phyloP scores from a whole-genome alignment of 2,113 vertebrate species.

The Narcine bancroftii region DNA sequence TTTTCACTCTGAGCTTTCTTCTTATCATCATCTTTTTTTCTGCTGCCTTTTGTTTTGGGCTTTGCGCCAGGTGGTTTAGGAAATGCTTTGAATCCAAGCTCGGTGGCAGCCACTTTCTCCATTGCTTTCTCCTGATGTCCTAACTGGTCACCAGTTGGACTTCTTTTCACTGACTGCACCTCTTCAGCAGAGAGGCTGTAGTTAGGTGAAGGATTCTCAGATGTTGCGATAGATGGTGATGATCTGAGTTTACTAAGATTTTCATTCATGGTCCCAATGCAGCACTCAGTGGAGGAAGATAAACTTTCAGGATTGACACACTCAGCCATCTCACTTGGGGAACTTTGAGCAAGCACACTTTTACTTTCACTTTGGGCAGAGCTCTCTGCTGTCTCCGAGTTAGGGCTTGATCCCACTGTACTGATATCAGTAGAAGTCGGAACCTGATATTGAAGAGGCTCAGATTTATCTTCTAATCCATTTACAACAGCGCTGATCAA shows the following conservation, averaged over 20 bases:
- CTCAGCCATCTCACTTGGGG: conserved; percentile 48
- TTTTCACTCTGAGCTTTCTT: conserved; percentile 76
- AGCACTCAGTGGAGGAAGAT: conserved; percentile 52
- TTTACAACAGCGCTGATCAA: conserved; percentile 73
- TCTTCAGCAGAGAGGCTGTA: conserved; percentile 56
- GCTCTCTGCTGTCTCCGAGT: conserved; percentile 44
- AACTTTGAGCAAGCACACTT: conserved; percentile 48
- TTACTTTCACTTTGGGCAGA: conserved; percentile 42
- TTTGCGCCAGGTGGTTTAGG: conserved; percentile 79
- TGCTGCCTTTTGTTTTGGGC: conserved; percentile 84
- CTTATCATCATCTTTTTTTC: conserved; percentile 82
- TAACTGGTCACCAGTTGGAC: conserved; percentile 90
- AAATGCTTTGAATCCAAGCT: conserved; percentile 64
- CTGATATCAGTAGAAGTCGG: conserved; percentile 60
- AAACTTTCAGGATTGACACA: conserved; percentile 52
- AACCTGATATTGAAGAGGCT: conserved; percentile 54
- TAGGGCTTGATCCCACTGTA: conserved; percentile 52
- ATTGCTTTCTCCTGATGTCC: conserved; percentile 83
- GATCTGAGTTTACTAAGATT: conserved; percentile 86
- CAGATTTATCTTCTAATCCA: conserved; percentile 58
- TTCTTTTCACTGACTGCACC: conserved; percentile 70
- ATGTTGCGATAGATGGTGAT: conserved; percentile 78
- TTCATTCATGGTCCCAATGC: conserved; percentile 62
- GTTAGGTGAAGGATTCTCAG: conserved; percentile 62
- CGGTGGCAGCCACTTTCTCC: conserved; percentile 79